Evolutionary conservation across 2,113 vertebrate genomes (phyloP), one percentile per base, ranked within the genome.

Genomic region (Acrocephalus arundinaceus): DNA sequence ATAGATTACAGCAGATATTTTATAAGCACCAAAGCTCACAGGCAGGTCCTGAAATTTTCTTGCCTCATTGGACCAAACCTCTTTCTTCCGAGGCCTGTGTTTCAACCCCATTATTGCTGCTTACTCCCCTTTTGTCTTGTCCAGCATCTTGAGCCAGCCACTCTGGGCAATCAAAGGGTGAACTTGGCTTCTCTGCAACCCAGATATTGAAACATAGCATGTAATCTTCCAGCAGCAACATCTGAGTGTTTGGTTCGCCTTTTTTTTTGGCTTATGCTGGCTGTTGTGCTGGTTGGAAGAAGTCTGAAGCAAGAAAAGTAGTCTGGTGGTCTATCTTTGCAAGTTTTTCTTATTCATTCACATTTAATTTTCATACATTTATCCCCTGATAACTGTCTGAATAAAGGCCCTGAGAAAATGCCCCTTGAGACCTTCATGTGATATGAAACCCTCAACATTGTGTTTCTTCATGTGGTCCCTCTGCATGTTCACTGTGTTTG

Each of bases 201-300:
- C 82, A 94, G 72, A 96, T 95, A 81, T 76, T 96, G 93, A 96
- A 68, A 52, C 51, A 28, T 22, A 96, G 33, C 61, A 58, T 43
- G n/a, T 27, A 41, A 61, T 94, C 97, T 97, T 94, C 82, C 48
- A 89, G 52, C 66, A 97, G 46, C 35, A 82, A 52, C 85, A 94
- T 87, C 88, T 97, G 89, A 85, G 52, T 88, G 49, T 93, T 97
- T 80, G 89, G n/a, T 84, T 97, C 68, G 84, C 84, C 73, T 97
- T 97, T 97, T 93, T 93, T 91, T 95, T 82, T 88, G 88, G 65
- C 75, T 97, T 97, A 85, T 84, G 80, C 82, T 97, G 85, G 52
- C 82, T 90, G 76, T 94, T 30, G 20, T 75, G 67, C 65, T 89
- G 67, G 66, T 66, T 94, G 25, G 31, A 95, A 91, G 85, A 96